Conservation (phyloP, 1,140 invertebrate genomes). For the Aphidius gifuensis region DNA sequence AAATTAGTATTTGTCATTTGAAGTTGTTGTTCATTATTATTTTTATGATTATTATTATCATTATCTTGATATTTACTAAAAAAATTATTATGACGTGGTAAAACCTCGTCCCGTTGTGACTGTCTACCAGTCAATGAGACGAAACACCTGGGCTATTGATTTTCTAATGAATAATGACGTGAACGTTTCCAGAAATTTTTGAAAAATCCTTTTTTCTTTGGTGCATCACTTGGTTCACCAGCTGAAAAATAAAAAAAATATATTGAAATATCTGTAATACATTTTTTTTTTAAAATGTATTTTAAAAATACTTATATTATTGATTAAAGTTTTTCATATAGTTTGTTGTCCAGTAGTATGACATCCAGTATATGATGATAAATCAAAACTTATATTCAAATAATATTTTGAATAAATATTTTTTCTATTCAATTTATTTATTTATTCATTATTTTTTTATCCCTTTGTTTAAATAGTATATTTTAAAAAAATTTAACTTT, state of each 20-base stretch:
- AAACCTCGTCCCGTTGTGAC: conserved; percentile 21
- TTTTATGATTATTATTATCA: conserved; percentile 24
- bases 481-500: too few species aligned
- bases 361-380: too few species aligned
- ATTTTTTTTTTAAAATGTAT: conserved; percentile 6
- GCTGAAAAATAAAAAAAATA: conserved; percentile 55
- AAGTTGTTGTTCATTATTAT: conserved; percentile 33
- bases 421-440: too few species aligned
- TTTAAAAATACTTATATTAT: neutral
- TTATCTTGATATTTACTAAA: conserved; percentile 8
- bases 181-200: conserved; percentile 80
- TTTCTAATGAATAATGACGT: conserved; percentile 77
- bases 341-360: too few species aligned
- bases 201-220: conserved; percentile 80
- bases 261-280: neutral
- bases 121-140: conserved; percentile 50
- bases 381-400: too few species aligned
- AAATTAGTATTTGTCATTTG: conserved; percentile 34
- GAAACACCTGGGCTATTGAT: conserved; percentile 61
- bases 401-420: too few species aligned
- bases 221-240: conserved; percentile 62
- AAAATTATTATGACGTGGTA: conserved; percentile 16
- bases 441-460: too few species aligned
- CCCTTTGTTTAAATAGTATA: too few species aligned
- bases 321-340: too few species aligned